These are phyloP conservation scores for Colaptes auratus DNA, from an alignment of 2,113 vertebrate genomes.

Conservation along the genomic window DNA sequence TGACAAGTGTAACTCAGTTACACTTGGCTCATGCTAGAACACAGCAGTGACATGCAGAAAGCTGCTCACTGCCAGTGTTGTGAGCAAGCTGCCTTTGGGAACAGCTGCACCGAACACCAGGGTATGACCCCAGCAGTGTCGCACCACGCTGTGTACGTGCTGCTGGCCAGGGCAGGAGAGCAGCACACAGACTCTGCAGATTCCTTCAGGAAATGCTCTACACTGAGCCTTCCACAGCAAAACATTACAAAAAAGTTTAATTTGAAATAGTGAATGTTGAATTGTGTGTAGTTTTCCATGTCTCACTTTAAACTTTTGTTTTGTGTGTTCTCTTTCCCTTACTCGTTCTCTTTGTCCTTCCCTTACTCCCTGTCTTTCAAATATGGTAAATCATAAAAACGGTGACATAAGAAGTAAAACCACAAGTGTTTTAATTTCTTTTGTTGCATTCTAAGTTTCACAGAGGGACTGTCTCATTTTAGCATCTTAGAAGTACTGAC, in stretches of 20 bases:
- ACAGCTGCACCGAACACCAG: not conserved
- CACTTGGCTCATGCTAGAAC: not conserved
- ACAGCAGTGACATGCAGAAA: not conserved
- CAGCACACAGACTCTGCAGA: not conserved
- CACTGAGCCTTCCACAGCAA: not conserved
- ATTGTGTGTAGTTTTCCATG: not conserved
- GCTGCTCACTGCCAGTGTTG: rapidly evolving
- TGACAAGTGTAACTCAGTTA: not conserved
- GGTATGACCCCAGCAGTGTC: not conserved
- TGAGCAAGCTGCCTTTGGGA: not conserved
- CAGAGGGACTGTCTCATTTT: not conserved
- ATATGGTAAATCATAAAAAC: not conserved
- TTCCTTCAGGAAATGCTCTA: not conserved
- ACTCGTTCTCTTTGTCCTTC: too few relatives aligned
- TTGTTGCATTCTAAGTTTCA: not conserved
- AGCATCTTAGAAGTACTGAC: not conserved
- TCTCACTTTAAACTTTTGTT: not conserved
- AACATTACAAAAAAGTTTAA: not conserved
- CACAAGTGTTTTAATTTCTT: not conserved
- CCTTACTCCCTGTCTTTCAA: not conserved
- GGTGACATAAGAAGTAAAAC: not conserved
- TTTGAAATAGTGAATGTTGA: not conserved
- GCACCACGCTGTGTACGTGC: not conserved
- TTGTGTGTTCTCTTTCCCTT: too few relatives aligned
- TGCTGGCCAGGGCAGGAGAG: not conserved